A percentile compares a stretch with the other conserved stretches of the same genome.
Conservation (phyloP, 2,797 vertebrate species). For the Gobio occitaniae region DNA sequence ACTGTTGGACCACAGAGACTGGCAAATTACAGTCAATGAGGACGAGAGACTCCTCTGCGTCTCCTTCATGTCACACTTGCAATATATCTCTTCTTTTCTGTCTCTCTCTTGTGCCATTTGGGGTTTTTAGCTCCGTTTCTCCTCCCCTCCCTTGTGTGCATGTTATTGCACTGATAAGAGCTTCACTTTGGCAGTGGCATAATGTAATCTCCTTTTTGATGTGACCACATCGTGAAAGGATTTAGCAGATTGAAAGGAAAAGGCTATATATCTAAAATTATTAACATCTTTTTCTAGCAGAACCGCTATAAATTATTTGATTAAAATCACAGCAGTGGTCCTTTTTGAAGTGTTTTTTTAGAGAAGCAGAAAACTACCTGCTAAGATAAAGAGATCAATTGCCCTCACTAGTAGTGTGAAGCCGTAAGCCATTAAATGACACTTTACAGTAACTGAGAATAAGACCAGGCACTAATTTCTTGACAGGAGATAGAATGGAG, state of each 20-base stretch:
- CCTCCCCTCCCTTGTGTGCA: conserved; percentile 17
- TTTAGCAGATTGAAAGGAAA: conserved; percentile 45
- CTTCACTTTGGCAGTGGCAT: conserved; percentile 41
- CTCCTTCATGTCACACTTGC: conserved; percentile 35
- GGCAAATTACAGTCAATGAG: background rate
- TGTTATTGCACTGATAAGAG: conserved; percentile 60
- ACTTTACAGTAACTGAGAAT: conserved; percentile 7
- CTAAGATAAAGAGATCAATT: conserved; percentile 21
- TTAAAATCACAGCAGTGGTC: conserved; percentile 10
- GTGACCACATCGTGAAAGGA: conserved; percentile 27
- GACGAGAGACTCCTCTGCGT: conserved; percentile 15
- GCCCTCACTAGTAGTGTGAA: background rate
- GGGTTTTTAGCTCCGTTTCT: background rate
- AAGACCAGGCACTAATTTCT: conserved; percentile 5
- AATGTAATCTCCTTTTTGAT: conserved; percentile 52
- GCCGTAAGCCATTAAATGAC: background rate
- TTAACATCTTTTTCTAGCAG: background rate
- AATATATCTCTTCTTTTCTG: conserved; percentile 11
- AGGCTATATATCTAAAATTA: conserved; percentile 35
- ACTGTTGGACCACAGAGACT: background rate
- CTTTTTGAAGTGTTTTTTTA: conserved; percentile 20
- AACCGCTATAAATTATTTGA: conserved; percentile 34
- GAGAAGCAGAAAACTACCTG: background rate
- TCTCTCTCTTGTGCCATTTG: conserved; percentile 31
- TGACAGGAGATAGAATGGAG: background rate